Evolutionary conservation across 2,888 invertebrate species (phyloP), one percentile per base, ranked within the genome.

Genomic region (Dioctria linearis): DNA sequence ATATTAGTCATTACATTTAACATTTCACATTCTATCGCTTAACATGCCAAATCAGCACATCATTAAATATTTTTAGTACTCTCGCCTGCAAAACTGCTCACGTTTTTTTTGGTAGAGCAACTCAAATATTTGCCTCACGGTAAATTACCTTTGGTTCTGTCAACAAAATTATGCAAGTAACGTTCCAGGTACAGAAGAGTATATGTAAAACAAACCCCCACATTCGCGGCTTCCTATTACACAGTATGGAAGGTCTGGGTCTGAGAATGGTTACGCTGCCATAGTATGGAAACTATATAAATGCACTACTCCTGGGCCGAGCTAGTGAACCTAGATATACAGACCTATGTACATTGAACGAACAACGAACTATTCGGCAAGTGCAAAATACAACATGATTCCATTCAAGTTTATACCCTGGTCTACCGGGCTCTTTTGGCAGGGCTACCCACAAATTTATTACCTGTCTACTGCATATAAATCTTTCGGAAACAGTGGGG

Each of bases 381-480:
- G 71, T 71, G 71, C 54, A 71, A 71, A 71, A 51, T 71, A 71
- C 71, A 71, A 54, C 71, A 71, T 37, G 49, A 54, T 51, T 13
- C 71, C 54, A 71, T 71, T 71, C 71, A 54, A 54, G 51, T 71
- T 71, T 71, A 71, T 71, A 51, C 51, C 40, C 71, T 54, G 69
- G 71, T 54, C 71, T 71, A 54, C 71, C 71, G 71, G 71, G 54
- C 71, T 71, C 71, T 71, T 71, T 71, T 71, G 54, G 61, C 61
- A 43, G 46, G 13, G 46, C 76, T 61, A 76, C 76, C 46, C 59
- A 76, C 63, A 82, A 80, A 82, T 82, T 82, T 82, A 82, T 82
- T 82, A 80, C 82, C 82, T 82, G 82, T 82, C 82, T 80, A 78
- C 82, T 82, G 82, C 80, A 82, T 80, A 82, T 82, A 82, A 82